phyloP scores from a whole-genome alignment of 2,113 vertebrate genomes.

The Saguinus imperator region DNA sequence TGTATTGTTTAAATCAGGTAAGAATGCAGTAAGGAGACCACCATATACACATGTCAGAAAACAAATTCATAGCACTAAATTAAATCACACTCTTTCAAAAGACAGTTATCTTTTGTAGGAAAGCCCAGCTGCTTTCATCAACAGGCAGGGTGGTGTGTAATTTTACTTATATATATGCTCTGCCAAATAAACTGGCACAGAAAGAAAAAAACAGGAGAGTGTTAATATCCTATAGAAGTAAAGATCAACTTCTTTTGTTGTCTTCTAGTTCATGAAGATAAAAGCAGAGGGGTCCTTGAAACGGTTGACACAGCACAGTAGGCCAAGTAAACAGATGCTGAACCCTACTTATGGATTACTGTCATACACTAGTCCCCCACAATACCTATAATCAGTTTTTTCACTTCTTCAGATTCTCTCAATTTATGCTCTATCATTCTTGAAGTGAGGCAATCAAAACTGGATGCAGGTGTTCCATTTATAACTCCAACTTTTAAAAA shows the following conservation, averaged over 20 bases:
- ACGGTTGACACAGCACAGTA: neutral
- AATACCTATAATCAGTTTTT: conserved; percentile 76
- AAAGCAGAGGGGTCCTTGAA: conserved; percentile 54
- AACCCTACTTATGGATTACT: conserved; percentile 56
- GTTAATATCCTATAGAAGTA: conserved; percentile 4
- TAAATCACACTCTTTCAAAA: conserved; percentile 26
- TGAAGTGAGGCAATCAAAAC: conserved; percentile 79
- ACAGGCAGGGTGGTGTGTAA: neutral
- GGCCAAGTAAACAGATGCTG: conserved; percentile 57
- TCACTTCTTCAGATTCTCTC: conserved; percentile 77
- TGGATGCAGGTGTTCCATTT: conserved; percentile 81
- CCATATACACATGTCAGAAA: neutral
- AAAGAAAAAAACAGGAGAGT: conserved; percentile 14
- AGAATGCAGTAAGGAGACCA: neutral
- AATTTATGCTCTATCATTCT: conserved; percentile 80
- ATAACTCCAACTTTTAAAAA: conserved; percentile 74
- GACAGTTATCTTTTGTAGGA: neutral
- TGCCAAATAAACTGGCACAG: conserved; percentile 7
- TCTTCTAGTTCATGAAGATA: conserved; percentile 32
- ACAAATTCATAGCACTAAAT: conserved; percentile 34
- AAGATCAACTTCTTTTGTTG: conserved; percentile 36
- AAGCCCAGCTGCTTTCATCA: neutral
- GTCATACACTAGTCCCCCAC: conserved; percentile 66
- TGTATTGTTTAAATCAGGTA: neutral
- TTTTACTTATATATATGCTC: neutral